Base-by-base conservation (phyloP, 2,888 invertebrate species). In the Aphidoletes aphidimyza region DNA sequence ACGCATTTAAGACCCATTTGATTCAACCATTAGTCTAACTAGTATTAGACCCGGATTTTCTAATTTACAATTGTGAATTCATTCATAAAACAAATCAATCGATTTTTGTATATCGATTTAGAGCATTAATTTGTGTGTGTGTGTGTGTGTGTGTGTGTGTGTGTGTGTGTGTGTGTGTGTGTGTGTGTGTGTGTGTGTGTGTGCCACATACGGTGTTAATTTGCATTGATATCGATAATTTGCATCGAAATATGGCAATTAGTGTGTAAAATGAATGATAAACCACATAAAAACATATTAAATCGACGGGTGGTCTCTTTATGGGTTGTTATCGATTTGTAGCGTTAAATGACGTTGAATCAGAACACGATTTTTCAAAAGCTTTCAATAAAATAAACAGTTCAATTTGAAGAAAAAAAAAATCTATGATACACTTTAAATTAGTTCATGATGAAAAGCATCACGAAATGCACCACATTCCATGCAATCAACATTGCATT, bases 11-110 rank as follows among this genome's bases (percentile, higher is more conserved):
- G n/a, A n/a, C n/a, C n/a, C n/a, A n/a, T n/a, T n/a, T n/a, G n/a
- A n/a, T n/a, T n/a, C n/a, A n/a, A n/a, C n/a, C n/a, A n/a, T n/a
- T n/a, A 47, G 1, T 69, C 26, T 69, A 11, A 14, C 34, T n/a
- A n/a, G 34, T 30, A 30, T 30, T 69, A 69, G 30, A 69, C 34
- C 34, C 69, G 34, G 69, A 69, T 69, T 69, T 69, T 69, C 34
- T 69, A 11, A n/a, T n/a, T n/a, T n/a, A n/a, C n/a, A n/a, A n/a
- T n/a, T n/a, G n/a, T n/a, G n/a, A n/a, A n/a, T n/a, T n/a, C n/a
- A n/a, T n/a, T n/a, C n/a, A n/a, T n/a, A n/a, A n/a, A n/a, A n/a
- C n/a, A n/a, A n/a, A n/a, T n/a, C n/a, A n/a, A n/a, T n/a, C 14
- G 34, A n/a, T 8, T 22, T 22, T 54, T 54, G n/a, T 26, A 47